A percentile compares a stretch with the other conserved stretches of the same genome.
phyloP scores from a whole-genome alignment of 2,888 invertebrate genomes.

The Ptilodon capucinus region DNA sequence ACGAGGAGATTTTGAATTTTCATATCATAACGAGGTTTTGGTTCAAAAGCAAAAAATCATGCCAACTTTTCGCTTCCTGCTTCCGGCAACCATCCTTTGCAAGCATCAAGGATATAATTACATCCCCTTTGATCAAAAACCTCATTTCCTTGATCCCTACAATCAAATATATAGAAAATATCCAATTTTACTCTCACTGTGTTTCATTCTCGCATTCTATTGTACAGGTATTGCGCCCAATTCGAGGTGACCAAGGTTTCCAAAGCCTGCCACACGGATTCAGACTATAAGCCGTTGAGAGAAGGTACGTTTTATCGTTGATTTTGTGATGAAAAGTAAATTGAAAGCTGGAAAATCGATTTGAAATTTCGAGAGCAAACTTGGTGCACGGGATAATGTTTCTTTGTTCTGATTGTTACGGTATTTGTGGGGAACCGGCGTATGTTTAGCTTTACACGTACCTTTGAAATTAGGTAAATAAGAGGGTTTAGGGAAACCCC shows the following conservation, averaged over 20 bases:
- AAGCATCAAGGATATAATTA: conserved; percentile 1
- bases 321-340: conserved; percentile 10
- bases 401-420: background rate
- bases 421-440: background rate
- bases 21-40: background rate
- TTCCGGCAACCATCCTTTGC: background rate
- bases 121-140: background rate
- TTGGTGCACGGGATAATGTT: background rate
- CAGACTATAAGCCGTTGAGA: conserved; percentile 86
- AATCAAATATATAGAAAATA: conserved; percentile 1
- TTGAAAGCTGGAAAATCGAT: conserved; percentile 26
- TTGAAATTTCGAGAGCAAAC: conserved; percentile 12
- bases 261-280: conserved; percentile 90
- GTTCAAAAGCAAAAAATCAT: background rate
- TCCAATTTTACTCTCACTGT: conserved; percentile 8
- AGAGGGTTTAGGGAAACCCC: background rate
- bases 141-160: conserved; percentile 24
- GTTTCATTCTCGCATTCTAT: conserved; percentile 40
- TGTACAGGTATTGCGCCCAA: conserved; percentile 92
- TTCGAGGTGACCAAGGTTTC: conserved; percentile 92
- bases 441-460: too few relatives aligned
- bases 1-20: too few relatives aligned
- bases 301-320: conserved; percentile 86
- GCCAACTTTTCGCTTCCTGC: background rate
- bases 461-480: background rate